Evolutionary conservation across 2,113 vertebrate genomes (phyloP), one percentile per base, ranked within the genome.

Genomic region (Pomatorhinus ruficollis): DNA sequence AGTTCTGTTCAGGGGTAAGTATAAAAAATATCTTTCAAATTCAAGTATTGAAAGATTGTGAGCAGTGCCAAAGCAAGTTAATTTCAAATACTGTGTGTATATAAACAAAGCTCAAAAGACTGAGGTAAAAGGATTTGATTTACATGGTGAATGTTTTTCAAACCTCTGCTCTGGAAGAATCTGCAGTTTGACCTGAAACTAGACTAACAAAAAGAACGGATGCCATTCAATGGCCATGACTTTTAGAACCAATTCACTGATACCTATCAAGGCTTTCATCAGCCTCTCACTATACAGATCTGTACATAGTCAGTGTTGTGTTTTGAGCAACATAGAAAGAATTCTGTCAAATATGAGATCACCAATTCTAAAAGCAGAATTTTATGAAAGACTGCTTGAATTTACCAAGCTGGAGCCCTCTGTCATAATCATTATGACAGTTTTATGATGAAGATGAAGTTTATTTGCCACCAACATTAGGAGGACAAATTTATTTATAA

Each of bases 401-500:
- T 97, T 96, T 59, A 78, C 83, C 45, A 90, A 93, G 90, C 90
- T 84, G 68, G 89, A 87, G 61, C 74, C 40, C 47, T 94, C 92
- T 88, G 95, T 95, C 94, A 96, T 60, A 95, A 93, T 81, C 80
- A 93, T 92, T 65, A 49, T 92, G 92, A 96, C 93, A 96, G 72
- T 85, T 84, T 81, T 72, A 94, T 74, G 94, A 97, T 86, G 93
- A 97, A 96, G 95, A 94, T 94, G 89, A 98, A 95, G 92, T 96
- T 95, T 86, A 92, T 93, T 93, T 96, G 97, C 94, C 96, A 97
- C 85, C 96, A 96, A 97, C 89, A 97, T 97, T 93, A 97, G 95
- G 95, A 83, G 94, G 97, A 98, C 98, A 98, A 98, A 98, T 98
- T 97, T 97, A 98, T 97, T 98, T 97, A 97, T 97, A 97, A 98